Conservation (phyloP, 2,797 vertebrate genomes). For the Notolepis coatsorum region DNA sequence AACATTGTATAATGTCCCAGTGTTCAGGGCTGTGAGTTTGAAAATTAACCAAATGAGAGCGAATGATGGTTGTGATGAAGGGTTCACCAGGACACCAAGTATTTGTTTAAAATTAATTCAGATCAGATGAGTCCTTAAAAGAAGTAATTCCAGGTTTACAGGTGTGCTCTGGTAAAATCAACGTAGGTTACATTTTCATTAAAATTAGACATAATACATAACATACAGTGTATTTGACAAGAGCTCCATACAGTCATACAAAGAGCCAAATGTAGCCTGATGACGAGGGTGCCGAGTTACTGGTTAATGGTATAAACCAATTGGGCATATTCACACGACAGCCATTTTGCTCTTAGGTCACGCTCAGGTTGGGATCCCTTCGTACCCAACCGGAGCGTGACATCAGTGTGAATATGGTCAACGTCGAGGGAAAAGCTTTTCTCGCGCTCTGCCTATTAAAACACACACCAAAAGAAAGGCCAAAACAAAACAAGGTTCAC, state of each 20-base stretch:
- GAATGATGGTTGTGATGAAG: no score
- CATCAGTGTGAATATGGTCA: no score
- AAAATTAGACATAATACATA: conserved; percentile 62
- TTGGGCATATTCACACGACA: no score
- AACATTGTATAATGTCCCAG: no score
- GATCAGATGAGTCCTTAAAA: conserved; percentile 43
- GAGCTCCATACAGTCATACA: conserved; percentile 59
- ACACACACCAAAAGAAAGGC: conserved; percentile 51
- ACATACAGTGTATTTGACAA: conserved; percentile 70
- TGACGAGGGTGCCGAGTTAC: conserved; percentile 35
- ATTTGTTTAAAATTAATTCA: no score
- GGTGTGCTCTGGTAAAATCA: conserved; percentile 54
- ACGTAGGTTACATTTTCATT: conserved; percentile 58
- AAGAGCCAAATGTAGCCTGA: conserved; percentile 54
- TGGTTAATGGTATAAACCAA: conserved; percentile 40
- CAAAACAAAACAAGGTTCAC: conserved; percentile 35
- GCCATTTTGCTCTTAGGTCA: no score
- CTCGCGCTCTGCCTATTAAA: conserved; percentile 41
- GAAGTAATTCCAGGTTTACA: conserved; percentile 52
- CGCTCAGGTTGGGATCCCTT: no score
- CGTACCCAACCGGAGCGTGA: no score
- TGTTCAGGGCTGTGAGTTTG: no score
- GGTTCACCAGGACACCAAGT: no score
- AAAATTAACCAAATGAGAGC: no score
- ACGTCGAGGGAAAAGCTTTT: conserved; percentile 27